Evolutionary conservation across 2,113 vertebrate species (phyloP), one percentile per base, ranked within the genome.

Genomic region (Tragelaphus imberbis): DNA sequence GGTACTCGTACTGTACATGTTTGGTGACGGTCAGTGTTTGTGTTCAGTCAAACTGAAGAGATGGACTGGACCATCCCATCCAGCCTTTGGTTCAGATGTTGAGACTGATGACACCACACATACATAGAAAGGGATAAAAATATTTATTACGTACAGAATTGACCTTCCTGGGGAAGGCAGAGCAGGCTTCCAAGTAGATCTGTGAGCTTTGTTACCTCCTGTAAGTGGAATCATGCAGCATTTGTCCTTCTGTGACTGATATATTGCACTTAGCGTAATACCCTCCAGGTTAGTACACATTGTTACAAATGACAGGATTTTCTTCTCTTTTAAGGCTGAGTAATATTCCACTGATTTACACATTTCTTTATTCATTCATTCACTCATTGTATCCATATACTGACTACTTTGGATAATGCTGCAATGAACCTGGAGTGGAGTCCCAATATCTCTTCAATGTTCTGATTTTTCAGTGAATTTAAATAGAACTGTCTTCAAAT

Each of bases 1-100:
- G 28, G 2, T 21, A 11, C 14, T 4, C 2, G 9, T 58, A 1
- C 21, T 47, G 3, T 10, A 55, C 0, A 4, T 15, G 79, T 25
- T 71, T 68, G 36, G 27, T 9, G 11, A 36, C 2, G 16, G 51
- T 59, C 40, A 71, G 11, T 56, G 12, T 12, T 56, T 33, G 23
- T 40, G 1, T 47, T 82, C 11, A 47, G 27, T 36, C n/a, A 30
- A 77, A 55, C 1, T 11, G 9, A 27, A 77, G 3, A 14, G n/a
- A 12, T 25, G 7, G 11, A 44, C 12, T n/a, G 21, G 53, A 53
- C 11, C 8, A 12, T 15, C 6, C 6, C 33, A 88, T 15, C 23
- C 21, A 75, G 55, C 63, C 16, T 16, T 71, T 56, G 17, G 25
- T 40, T 84, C 23, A 28, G 2, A 40, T 75, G 0, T 65, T n/a